phyloP scores from a whole-genome alignment of 2,113 vertebrate species.

The Epinephelus cyanopodus region DNA sequence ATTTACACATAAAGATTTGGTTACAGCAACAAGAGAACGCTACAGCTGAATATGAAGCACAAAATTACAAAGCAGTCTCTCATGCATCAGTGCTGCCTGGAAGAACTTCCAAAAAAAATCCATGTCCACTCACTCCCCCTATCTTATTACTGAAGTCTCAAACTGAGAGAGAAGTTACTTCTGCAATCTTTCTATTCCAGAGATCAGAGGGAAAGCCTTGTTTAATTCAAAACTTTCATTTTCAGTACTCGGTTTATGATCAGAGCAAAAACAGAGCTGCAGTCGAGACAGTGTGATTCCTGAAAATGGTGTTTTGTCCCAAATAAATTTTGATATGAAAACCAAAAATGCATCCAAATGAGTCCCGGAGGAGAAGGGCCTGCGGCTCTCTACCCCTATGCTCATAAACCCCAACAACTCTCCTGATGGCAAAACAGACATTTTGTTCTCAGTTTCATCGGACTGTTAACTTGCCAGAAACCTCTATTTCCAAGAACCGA shows the following conservation, averaged over 20 bases:
- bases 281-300: background rate
- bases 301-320: conserved; percentile 1
- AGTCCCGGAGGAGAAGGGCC: background rate
- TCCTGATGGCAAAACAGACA: background rate
- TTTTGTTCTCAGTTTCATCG: background rate
- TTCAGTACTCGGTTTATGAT: conserved; percentile 21
- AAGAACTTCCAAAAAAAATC: background rate
- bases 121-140: background rate
- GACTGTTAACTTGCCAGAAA: background rate
- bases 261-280: conserved; percentile 18
- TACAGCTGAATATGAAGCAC: background rate
- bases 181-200: conserved; percentile 33
- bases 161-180: conserved; percentile 29
- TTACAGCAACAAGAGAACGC: background rate
- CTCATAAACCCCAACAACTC: background rate
- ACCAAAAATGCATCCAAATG: conserved; percentile 15
- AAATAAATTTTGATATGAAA: conserved; percentile 18
- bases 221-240: conserved; percentile 45
- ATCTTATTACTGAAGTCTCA: conserved; percentile 14
- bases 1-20: background rate
- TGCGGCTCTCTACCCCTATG: background rate
- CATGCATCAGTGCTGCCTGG: background rate
- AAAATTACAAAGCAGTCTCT: background rate
- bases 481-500: background rate
- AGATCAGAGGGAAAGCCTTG: conserved; percentile 33